phyloP scores from a whole-genome alignment of 2,797 vertebrate genomes.

The Paedocypris micromegethes region DNA sequence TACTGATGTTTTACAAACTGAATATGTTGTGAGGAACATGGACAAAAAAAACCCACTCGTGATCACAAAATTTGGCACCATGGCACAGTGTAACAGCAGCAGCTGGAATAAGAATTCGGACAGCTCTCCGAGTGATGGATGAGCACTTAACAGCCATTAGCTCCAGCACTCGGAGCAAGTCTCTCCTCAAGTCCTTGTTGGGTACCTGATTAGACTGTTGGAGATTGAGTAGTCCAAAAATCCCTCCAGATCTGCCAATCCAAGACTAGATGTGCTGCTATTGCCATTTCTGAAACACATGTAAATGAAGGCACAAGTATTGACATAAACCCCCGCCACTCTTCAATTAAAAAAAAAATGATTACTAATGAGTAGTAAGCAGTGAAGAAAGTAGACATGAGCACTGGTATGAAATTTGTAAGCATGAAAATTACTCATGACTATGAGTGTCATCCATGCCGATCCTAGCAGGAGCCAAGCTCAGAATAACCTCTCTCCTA shows the following conservation, averaged over 20 bases:
- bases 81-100: neutral
- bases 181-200: slow-evolving; percentile 43
- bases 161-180: slow-evolving; percentile 1
- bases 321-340: neutral
- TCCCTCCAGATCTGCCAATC: slow-evolving; percentile 84
- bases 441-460: slow-evolving; percentile 46
- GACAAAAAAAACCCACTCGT: too few species aligned
- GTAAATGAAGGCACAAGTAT: too few species aligned
- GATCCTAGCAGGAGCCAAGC: slow-evolving; percentile 37
- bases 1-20: neutral
- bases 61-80: too few species aligned
- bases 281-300: slow-evolving; percentile 83
- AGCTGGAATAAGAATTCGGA: neutral
- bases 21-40: too few species aligned
- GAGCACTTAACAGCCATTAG: slow-evolving; percentile 18
- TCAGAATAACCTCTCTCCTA: slow-evolving; percentile 45
- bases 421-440: slow-evolving; percentile 44
- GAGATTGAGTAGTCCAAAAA: slow-evolving; percentile 81
- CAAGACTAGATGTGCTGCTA: slow-evolving; percentile 90
- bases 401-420: slow-evolving; percentile 44
- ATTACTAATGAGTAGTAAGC: slow-evolving; percentile 21
- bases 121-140: neutral
- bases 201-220: slow-evolving; percentile 82
- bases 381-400: slow-evolving; percentile 47
- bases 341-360: neutral